A percentile compares a stretch with the other conserved stretches of the same genome.
phyloP scores from a whole-genome alignment of 2,888 invertebrate species.

The Rhogogaster chlorosoma region DNA sequence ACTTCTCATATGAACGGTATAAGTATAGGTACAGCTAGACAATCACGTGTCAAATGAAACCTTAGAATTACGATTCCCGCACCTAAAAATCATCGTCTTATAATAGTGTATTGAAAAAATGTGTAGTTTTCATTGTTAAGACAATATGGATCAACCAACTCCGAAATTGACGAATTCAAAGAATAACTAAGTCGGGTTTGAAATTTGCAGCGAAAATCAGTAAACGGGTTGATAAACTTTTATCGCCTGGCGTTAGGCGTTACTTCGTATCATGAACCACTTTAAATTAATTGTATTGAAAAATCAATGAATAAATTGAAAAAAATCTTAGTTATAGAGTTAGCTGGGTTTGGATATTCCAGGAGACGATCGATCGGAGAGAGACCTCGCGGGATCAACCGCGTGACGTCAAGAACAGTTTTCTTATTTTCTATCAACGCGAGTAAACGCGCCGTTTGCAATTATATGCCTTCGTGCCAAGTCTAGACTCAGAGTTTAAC shows the following conservation, averaged over 20 bases:
- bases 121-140: background rate
- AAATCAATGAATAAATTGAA: background rate
- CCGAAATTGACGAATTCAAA: background rate
- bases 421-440: background rate
- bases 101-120: background rate
- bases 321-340: background rate
- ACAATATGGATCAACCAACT: background rate
- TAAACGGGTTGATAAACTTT: background rate
- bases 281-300: background rate
- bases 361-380: constrained; percentile 18
- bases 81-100: background rate
- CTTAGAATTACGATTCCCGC: background rate
- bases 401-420: constrained; percentile 21
- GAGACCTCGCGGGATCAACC: constrained; percentile 11
- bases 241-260: background rate
- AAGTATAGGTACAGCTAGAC: background rate
- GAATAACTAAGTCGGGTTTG: background rate
- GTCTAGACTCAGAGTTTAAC: background rate
- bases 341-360: constrained; percentile 18
- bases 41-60: constrained; percentile 5
- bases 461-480: constrained; percentile 3
- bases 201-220: background rate
- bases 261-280: background rate
- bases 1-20: background rate
- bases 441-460: background rate